These are phyloP conservation scores for Zonitis immaculata DNA, from an alignment of 2,888 invertebrate species.

Conservation along the genomic window DNA sequence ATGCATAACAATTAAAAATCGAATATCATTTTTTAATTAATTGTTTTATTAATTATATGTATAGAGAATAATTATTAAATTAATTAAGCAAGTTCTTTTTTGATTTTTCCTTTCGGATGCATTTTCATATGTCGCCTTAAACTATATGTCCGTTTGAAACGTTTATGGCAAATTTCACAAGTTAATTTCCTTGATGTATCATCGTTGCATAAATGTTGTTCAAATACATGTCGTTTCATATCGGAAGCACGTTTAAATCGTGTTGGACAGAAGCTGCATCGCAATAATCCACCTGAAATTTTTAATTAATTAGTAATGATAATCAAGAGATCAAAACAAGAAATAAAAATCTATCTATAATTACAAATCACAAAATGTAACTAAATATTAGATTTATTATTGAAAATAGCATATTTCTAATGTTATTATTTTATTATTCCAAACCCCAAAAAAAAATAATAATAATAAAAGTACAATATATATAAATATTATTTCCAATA, in stretches of 20 bases:
- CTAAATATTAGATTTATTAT: too few relatives aligned
- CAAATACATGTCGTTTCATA: neutral
- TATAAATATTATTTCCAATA: slow-evolving; percentile 14
- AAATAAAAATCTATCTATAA: neutral
- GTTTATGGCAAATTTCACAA: slow-evolving; percentile 10
- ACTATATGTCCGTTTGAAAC: slow-evolving; percentile 11
- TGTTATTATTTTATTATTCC: slow-evolving; percentile 19
- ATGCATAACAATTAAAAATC: too few relatives aligned
- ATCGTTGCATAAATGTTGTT: neutral
- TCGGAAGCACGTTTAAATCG: slow-evolving; percentile 1
- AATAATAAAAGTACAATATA: slow-evolving; percentile 17
- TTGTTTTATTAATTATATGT: neutral
- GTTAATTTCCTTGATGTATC: neutral
- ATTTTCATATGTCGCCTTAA: slow-evolving; percentile 8
- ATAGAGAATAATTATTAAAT: neutral
- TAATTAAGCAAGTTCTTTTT: neutral
- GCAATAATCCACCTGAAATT: neutral
- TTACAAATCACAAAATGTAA: too few relatives aligned
- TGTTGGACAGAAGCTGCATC: neutral
- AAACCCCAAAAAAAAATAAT: slow-evolving; percentile 19
- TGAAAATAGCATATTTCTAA: too few relatives aligned
- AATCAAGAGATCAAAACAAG: neutral
- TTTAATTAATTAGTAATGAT: neutral
- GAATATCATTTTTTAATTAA: too few relatives aligned
- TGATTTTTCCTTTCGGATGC: neutral